Evolutionary conservation across 2,888 invertebrate genomes (phyloP).

Genomic region (Amphipoea oculea): DNA sequence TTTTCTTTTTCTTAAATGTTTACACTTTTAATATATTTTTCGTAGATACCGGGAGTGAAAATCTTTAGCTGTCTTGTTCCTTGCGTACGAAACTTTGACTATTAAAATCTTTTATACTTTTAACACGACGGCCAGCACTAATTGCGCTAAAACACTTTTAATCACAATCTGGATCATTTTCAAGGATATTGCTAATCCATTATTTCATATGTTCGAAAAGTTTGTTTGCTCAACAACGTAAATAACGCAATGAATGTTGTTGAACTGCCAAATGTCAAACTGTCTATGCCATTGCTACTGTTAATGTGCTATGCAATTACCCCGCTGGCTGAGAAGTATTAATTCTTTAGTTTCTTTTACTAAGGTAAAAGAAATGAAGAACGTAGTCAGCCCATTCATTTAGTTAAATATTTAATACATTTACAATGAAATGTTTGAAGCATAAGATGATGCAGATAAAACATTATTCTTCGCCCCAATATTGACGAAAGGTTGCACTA

Average conservation of each 20-base stretch:
- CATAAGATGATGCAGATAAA: not conserved
- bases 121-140: not conserved
- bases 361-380: not conserved
- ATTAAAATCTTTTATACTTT: slow-evolving; percentile 12
- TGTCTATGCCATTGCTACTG: no score
- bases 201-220: no score
- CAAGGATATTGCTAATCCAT: no score
- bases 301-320: no score
- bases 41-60: not conserved
- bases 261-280: no score
- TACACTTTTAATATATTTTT: not conserved
- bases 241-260: no score
- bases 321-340: not conserved
- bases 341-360: not conserved
- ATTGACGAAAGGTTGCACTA: not conserved
- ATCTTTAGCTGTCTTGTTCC: not conserved
- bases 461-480: not conserved
- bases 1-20: not conserved
- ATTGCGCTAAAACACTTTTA: no score
- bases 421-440: not conserved
- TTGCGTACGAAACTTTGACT: slow-evolving; percentile 10
- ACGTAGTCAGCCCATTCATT: not conserved
- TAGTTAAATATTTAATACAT: not conserved
- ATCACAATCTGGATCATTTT: no score
- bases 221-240: no score